phyloP scores from a whole-genome alignment of 92 coral and sea anemone genomes.

The Muricea muricata region DNA sequence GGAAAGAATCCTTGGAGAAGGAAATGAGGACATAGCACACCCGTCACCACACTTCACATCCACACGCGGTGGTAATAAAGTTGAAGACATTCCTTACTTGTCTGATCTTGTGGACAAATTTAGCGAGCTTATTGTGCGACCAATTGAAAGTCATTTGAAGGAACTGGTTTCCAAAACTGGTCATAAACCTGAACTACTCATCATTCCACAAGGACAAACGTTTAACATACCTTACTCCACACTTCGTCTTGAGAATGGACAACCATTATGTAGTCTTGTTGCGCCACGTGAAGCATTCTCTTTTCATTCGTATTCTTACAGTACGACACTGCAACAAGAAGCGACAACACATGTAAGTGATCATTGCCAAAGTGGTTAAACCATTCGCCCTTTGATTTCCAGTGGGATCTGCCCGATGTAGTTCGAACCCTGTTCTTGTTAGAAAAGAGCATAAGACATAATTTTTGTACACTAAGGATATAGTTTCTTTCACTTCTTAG shows the following conservation, averaged over 20 bases:
- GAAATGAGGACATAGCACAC: neutral
- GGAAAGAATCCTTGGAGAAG: neutral
- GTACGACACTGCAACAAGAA: neutral
- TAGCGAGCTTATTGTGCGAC: slow-evolving; percentile 13
- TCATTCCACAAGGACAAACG: slow-evolving; percentile 34
- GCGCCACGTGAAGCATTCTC: neutral
- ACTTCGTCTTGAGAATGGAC: neutral
- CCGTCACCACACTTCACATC: neutral
- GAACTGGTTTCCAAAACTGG: neutral
- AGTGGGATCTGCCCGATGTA: neutral
- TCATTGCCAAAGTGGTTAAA: neutral
- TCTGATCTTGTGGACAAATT: neutral
- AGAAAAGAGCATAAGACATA: too few species aligned
- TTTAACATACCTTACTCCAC: slow-evolving; percentile 29
- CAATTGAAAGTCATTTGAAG: neutral
- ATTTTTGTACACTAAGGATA: too few species aligned
- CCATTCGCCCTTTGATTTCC: neutral
- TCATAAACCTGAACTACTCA: neutral
- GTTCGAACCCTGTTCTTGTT: too few species aligned
- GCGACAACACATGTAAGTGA: neutral
- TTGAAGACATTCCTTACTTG: neutral
- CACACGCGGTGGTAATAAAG: neutral
- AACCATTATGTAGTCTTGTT: slow-evolving; percentile 1
- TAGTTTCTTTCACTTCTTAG: too few species aligned
- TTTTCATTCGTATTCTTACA: slow-evolving; percentile 3